Percentiles rank a stretch among this genome's conserved stretches.
phyloP scores from a whole-genome alignment of 1,140 invertebrate genomes.

The Cotesia typhae region DNA sequence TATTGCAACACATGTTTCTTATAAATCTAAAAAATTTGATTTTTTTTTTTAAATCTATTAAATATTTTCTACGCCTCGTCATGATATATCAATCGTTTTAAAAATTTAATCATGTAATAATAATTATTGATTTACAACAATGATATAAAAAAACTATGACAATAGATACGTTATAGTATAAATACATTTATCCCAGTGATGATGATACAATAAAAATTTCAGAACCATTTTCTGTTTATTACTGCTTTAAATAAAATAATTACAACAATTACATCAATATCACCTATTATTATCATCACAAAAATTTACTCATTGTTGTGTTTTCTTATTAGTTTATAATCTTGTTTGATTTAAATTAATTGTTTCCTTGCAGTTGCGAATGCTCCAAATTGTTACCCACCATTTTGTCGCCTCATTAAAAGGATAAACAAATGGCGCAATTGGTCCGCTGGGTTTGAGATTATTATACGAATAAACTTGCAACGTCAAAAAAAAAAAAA shows the following conservation, averaged over 20 bases:
- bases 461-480: conserved; percentile 34
- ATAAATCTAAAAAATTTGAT: neutral
- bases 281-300: neutral
- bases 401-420: conserved; percentile 55
- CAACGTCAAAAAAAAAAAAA: conserved; percentile 17
- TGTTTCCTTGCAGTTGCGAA: conserved; percentile 8
- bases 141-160: neutral
- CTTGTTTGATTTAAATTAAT: no score
- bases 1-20: neutral
- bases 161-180: neutral
- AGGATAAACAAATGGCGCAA: conserved; percentile 57
- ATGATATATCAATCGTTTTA: no score
- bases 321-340: neutral
- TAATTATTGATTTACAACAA: neutral
- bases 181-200: conserved; percentile 17
- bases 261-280: neutral
- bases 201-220: conserved; percentile 24
- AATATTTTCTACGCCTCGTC: no score
- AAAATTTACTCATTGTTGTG: neutral
- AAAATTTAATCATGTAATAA: neutral
- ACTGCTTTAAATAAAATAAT: neutral
- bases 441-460: conserved; percentile 47
- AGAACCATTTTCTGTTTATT: conserved; percentile 32
- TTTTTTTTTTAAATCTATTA: no score
- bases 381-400: conserved; percentile 36